A percentile compares a stretch with the other conserved stretches of the same genome.
Conservation (phyloP, 2,797 vertebrate species). For the Anomalospiza imberbis region DNA sequence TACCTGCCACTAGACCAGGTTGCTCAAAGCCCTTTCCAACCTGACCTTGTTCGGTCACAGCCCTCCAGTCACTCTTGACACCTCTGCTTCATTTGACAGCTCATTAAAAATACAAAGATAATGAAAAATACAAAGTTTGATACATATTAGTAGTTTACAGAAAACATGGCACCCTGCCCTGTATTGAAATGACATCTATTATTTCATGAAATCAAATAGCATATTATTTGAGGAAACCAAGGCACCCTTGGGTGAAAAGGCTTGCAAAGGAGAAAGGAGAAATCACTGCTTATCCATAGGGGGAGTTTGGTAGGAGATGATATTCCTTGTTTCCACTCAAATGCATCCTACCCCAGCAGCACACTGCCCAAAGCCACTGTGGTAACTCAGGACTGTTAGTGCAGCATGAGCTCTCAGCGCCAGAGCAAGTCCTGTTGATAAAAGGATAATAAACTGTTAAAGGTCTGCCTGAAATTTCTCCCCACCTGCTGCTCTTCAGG, state of each 20-base stretch:
- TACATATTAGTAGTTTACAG: not conserved
- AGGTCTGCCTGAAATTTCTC: not conserved
- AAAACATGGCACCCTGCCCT: not conserved
- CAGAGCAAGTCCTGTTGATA: not conserved
- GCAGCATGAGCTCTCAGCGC: fast-evolving
- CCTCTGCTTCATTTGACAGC: not conserved
- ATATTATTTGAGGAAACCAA: not conserved
- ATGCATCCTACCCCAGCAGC: not conserved
- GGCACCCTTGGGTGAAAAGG: not conserved
- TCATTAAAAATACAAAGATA: not conserved
- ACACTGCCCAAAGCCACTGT: fast-evolving
- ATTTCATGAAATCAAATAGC: not conserved
- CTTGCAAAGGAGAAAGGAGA: not conserved
- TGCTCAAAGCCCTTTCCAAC: not conserved
- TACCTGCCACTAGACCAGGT: no score
- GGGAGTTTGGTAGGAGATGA: not conserved
- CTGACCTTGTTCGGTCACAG: not conserved
- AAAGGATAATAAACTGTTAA: not conserved
- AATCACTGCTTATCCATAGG: not conserved
- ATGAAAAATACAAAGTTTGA: not conserved
- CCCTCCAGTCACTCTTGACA: no score
- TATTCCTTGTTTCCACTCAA: not conserved
- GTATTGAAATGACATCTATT: not conserved
- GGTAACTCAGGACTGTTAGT: fast-evolving
- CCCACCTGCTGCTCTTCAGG: not conserved